Evolutionary conservation across 2,888 invertebrate species (phyloP), one percentile per base, ranked within the genome.

Genomic region (Eupithecia insigniata): DNA sequence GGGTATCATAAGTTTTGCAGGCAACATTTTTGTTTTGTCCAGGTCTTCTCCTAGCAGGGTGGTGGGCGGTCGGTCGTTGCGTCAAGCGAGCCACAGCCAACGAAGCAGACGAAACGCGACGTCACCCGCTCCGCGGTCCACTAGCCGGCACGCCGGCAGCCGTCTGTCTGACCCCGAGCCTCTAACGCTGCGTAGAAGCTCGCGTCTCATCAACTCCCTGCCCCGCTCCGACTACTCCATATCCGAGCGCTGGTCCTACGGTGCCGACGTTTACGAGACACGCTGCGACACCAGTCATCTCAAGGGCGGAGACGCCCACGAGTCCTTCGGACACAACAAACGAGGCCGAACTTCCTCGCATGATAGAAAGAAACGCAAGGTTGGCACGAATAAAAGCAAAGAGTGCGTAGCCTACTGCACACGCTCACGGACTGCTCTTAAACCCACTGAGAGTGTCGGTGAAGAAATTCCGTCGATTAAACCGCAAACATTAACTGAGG

Each of bases 21-120:
- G 36, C 67, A 58, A 46, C 28, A 46, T 71, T 36, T 46, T 55
- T 39, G 26, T 71, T 75, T 60, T 70, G 76, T 84, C 76, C 90
- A 94, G 94, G 92, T 93, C 92, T 93, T 94, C 93, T 94, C 93
- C 93, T 89, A 92, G 94, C 94, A 94, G 93, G 94, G 94, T 93
- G 93, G 93, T 93, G 91, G 93, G 94, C 93, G 94, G 92, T 90
- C 93, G 94, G 92, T 92, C 91, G 90, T 91, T 93, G 89, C 94
- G 93, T 87, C 90, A 90, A 87, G 86, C 89, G 76, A 92, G 90
- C 85, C 90, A 90, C 85, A 89, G 89, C 82, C 90, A 89, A 82
- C 89, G 90, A 74, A 90, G 84, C 83, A 88, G 88, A 87, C 90
- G 90, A 80, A 87, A 89, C 90, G 90, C 85, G 85, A 89, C 91